Conservation (phyloP, 2,888 invertebrate species). For the Lamellibrachia columna region DNA sequence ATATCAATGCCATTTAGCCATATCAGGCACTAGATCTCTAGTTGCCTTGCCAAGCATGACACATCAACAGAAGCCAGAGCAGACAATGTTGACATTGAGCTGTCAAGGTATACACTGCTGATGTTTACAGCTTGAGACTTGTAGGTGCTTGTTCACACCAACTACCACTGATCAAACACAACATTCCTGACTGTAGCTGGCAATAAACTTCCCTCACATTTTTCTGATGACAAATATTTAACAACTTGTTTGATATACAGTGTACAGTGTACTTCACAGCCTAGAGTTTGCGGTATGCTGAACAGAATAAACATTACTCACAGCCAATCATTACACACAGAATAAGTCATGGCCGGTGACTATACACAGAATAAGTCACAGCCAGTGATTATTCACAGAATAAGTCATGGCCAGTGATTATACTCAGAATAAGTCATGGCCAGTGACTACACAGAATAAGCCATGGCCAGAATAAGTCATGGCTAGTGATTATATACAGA, state of each 20-base stretch:
- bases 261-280: not conserved
- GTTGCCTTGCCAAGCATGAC: not conserved
- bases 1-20: not conserved
- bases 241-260: not conserved
- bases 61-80: not conserved
- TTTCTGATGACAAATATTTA: conserved; percentile 6
- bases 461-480: too few relatives aligned
- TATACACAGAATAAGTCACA: not conserved
- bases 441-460: too few relatives aligned
- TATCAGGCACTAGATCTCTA: not conserved
- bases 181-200: not conserved
- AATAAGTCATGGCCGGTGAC: not conserved
- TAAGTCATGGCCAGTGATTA: not conserved
- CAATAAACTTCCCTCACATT: not conserved
- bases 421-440: too few relatives aligned
- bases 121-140: not conserved
- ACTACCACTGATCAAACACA: not conserved
- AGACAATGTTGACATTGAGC: not conserved
- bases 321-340: not conserved
- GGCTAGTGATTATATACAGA: too few relatives aligned
- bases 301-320: not conserved
- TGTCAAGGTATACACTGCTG: not conserved
- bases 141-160: not conserved
- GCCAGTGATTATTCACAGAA: too few relatives aligned
- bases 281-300: not conserved